Percentiles rank a stretch among this genome's conserved stretches.
These are phyloP conservation scores for Psix sp. DNA, from an alignment of 1,140 invertebrate species.

Conservation along the genomic window DNA sequence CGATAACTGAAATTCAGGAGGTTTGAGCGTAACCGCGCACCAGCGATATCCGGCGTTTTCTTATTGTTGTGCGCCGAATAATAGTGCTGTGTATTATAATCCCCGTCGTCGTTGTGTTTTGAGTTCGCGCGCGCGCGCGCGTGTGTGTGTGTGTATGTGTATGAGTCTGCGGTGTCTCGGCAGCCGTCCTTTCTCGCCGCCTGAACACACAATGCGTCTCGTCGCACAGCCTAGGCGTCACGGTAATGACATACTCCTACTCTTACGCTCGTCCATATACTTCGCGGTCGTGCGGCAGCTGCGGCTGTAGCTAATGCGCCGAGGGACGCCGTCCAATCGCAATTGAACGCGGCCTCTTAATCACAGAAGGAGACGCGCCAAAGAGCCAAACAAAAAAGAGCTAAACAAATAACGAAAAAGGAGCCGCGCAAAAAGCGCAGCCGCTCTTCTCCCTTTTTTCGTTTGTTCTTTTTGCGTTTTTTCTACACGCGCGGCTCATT, in stretches of 20 bases:
- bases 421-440: not conserved
- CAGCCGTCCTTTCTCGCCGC: constrained; percentile 24
- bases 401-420: not conserved
- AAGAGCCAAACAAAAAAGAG: not conserved
- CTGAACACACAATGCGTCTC: constrained; percentile 67
- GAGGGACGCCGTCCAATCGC: constrained; percentile 28
- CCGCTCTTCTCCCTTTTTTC: too few relatives aligned
- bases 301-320: constrained; percentile 56
- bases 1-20: constrained; percentile 36
- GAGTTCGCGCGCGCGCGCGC: constrained; percentile 16
- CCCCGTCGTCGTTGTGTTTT: too few relatives aligned
- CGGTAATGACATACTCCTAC: constrained; percentile 73
- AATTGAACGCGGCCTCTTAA: not conserved
- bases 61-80: constrained; percentile 44
- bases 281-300: constrained; percentile 44
- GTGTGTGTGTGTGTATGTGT: constrained; percentile 1
- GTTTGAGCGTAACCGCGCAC: constrained; percentile 36
- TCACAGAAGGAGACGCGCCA: too few relatives aligned
- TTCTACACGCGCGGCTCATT: not conserved
- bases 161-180: constrained; percentile 2
- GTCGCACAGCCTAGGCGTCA: constrained; percentile 69
- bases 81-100: constrained; percentile 27
- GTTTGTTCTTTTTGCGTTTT: too few relatives aligned
- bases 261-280: constrained; percentile 53
- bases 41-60: constrained; percentile 32